Evolutionary conservation across 2,888 invertebrate genomes (phyloP).

Genomic region (Standfussiana lucernea): DNA sequence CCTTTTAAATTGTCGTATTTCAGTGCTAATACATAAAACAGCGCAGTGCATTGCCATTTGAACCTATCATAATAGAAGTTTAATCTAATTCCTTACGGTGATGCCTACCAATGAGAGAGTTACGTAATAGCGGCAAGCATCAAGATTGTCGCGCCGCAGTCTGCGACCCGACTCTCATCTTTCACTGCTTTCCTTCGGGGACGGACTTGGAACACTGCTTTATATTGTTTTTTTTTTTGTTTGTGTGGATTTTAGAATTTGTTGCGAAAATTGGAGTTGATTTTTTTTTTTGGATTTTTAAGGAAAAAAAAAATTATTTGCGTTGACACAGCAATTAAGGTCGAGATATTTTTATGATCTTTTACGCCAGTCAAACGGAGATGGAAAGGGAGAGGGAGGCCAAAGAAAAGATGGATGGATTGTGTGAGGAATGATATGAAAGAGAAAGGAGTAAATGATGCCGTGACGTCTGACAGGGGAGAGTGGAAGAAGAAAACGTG

Average conservation of each 20-base stretch:
- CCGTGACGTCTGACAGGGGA: too few species aligned
- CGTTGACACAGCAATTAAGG: neutral
- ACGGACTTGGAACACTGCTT: constrained; percentile 71
- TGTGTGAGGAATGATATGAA: too few species aligned
- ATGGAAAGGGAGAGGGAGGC: too few species aligned
- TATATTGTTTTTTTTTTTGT: constrained; percentile 32
- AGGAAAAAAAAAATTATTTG: neutral
- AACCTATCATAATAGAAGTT: neutral
- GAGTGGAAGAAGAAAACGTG: too few species aligned
- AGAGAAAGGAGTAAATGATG: too few species aligned
- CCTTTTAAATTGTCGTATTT: neutral
- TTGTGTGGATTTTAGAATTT: constrained; percentile 15
- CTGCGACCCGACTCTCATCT: constrained; percentile 87
- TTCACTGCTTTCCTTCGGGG: constrained; percentile 87
- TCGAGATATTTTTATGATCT: neutral
- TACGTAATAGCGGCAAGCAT: constrained; percentile 77
- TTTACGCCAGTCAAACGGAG: too few species aligned
- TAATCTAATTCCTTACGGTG: constrained; percentile 25
- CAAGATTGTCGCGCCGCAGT: constrained; percentile 77
- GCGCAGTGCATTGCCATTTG: neutral
- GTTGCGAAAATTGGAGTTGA: neutral
- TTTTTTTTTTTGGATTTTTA: neutral
- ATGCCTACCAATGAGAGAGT: constrained; percentile 46
- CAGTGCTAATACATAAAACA: neutral
- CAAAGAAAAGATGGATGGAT: too few species aligned